phyloP scores from a whole-genome alignment of 2,888 invertebrate species.

The Ichneumon xanthorius region DNA sequence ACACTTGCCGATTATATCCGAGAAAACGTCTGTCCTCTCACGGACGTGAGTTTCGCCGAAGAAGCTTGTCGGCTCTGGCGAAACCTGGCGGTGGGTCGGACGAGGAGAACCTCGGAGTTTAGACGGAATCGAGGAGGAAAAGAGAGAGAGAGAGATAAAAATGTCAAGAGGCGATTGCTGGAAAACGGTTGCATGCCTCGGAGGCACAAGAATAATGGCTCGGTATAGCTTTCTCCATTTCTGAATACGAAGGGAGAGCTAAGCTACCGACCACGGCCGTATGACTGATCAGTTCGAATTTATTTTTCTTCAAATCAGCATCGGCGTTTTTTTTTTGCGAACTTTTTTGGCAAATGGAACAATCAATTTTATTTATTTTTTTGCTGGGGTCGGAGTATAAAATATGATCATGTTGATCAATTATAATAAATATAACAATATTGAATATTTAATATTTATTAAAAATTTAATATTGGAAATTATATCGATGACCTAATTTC shows the following conservation, averaged over 20 bases:
- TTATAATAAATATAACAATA: no score
- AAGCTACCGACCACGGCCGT: neutral
- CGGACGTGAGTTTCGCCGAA: constrained; percentile 57
- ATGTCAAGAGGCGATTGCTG: constrained; percentile 27
- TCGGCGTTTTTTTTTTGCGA: no score
- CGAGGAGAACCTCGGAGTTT: neutral
- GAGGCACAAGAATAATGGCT: constrained; percentile 67
- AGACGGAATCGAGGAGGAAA: neutral
- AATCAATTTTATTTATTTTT: no score
- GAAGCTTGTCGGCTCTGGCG: constrained; percentile 37
- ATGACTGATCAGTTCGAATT: neutral
- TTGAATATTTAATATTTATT: no score
- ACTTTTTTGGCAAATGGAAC: no score
- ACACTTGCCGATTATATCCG: constrained; percentile 33
- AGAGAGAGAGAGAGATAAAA: constrained; percentile 13
- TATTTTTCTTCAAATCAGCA: neutral
- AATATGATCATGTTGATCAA: no score
- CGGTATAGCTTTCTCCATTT: neutral
- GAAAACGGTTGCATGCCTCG: constrained; percentile 61
- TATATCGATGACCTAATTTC: no score
- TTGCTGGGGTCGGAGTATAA: no score
- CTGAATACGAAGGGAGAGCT: constrained; percentile 1
- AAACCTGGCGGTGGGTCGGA: neutral
- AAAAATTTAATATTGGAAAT: no score
- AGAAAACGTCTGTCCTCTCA: constrained; percentile 4